Evolutionary conservation across 2,888 invertebrate genomes (phyloP).

Genomic region (Tetragnatha montana): DNA sequence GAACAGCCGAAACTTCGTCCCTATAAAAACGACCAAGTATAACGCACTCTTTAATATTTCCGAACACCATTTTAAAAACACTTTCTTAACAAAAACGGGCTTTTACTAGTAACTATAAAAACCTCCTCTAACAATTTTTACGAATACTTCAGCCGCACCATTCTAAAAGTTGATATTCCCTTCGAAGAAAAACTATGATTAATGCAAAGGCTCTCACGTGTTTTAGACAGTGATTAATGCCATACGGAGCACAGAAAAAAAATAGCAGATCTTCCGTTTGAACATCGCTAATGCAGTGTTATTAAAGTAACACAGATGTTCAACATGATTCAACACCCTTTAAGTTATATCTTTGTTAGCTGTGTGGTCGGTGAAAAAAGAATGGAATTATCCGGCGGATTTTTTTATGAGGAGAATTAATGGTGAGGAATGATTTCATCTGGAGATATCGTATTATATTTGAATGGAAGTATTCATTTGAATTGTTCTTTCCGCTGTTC

Average conservation of each 20-base stretch:
- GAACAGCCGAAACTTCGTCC: too few relatives aligned
- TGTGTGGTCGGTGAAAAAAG: background rate
- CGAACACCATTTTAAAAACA: too few relatives aligned
- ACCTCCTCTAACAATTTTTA: background rate
- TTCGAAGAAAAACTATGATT: conserved; percentile 21
- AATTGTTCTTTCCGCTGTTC: too few relatives aligned
- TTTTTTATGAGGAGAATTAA: background rate
- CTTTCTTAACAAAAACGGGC: too few relatives aligned
- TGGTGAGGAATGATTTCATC: too few relatives aligned
- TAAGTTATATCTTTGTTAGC: background rate
- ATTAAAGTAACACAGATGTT: conserved; percentile 26
- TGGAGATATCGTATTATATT: too few relatives aligned
- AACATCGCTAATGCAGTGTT: conserved; percentile 18
- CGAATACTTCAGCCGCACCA: background rate
- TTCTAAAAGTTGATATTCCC: background rate
- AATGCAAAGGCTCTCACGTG: conserved; percentile 23
- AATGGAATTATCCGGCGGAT: background rate
- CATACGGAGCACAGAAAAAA: background rate
- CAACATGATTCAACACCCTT: background rate
- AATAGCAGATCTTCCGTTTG: background rate
- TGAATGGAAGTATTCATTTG: too few relatives aligned
- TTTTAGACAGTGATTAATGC: conserved; percentile 38
- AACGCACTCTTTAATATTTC: too few relatives aligned
- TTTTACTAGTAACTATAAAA: background rate
- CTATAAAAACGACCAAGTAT: too few relatives aligned